Evolutionary conservation across 2,888 invertebrate species (phyloP), one percentile per base, ranked within the genome.

Genomic region (Epicampocera succincta): DNA sequence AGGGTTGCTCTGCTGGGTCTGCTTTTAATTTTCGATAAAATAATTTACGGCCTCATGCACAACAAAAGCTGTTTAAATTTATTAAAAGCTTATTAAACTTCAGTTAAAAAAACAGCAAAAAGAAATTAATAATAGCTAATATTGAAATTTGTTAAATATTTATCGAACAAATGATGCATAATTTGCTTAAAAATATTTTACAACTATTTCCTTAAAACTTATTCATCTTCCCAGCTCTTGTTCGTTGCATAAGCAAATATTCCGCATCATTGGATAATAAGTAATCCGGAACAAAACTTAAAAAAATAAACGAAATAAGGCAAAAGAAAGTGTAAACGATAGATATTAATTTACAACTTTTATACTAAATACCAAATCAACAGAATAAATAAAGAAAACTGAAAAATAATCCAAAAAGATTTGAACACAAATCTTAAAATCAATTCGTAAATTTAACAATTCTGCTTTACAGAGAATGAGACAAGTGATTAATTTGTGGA

Each of bases 251-350:
- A 68, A 66, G 50, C 9, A 58, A 50, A 50, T 60, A 68, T 52
- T 75, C 60, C 75, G 52, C 66, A 68, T 75, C 66, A 75, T 75
- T 75, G 50, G 60, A 42, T 42, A 68, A 60, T 60, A 60, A 66
- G 58, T 60, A 75, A 68, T n/a, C 58, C 66, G 68, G 66, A 50
- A 68, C 58, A 48, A 66, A 40, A 40, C 44, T 19, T 12, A 46
- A 15, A 50, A 48, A 42, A 58, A 6, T 46, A 13, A 42, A 17
- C n/a, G 17, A 46, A 48, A 15, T 2, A 19, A 46, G 17, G 19
- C 3, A 4, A 44, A 50, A 13, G 12, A 13, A 25, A 46, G 19
- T 13, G 17, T 29, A 17, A 13, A 8, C 40, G n/a, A 33, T 54
- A 8, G 29, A 33, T 54, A 29, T n/a, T 15, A 29, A 54, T 66